Evolutionary conservation across 2,888 invertebrate species (phyloP).

Genomic region (Phyllotreta cruciferae): DNA sequence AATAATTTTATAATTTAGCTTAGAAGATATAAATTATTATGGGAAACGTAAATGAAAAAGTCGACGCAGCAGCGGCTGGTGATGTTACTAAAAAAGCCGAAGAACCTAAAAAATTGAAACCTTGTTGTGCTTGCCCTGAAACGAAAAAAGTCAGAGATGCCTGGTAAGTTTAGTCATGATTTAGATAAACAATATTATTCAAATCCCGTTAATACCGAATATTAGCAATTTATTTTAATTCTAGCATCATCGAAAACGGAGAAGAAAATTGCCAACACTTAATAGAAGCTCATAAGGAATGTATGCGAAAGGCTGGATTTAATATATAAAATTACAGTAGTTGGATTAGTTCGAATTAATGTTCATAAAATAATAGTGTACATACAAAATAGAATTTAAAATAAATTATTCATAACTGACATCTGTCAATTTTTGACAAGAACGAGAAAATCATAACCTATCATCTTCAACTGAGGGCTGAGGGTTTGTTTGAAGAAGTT

Average conservation of each 20-base stretch:
- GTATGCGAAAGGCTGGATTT: slow-evolving; percentile 96
- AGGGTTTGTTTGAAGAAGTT: neutral
- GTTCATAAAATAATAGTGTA: slow-evolving; percentile 13
- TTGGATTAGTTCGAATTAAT: slow-evolving; percentile 15
- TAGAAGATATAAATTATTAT: slow-evolving; percentile 51
- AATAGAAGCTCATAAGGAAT: slow-evolving; percentile 96
- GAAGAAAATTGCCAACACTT: slow-evolving; percentile 88
- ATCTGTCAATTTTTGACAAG: too few species aligned
- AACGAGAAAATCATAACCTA: neutral
- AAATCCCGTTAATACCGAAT: slow-evolving; percentile 20
- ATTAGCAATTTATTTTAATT: slow-evolving; percentile 53
- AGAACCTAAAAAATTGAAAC: slow-evolving; percentile 77
- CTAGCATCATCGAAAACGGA: slow-evolving; percentile 88
- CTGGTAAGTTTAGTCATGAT: slow-evolving; percentile 70
- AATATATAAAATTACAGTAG: slow-evolving; percentile 73
- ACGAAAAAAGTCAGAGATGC: slow-evolving; percentile 89
- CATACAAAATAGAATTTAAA: slow-evolving; percentile 7
- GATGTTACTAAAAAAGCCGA: slow-evolving; percentile 52
- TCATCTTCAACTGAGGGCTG: neutral
- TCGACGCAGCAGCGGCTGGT: slow-evolving; percentile 58
- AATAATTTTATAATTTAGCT: too few species aligned
- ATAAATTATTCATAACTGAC: too few species aligned
- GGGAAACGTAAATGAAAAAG: slow-evolving; percentile 66
- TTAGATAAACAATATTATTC: too few species aligned
- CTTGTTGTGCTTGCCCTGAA: slow-evolving; percentile 97